A percentile compares a stretch with the other conserved stretches of the same genome.
These are phyloP conservation scores for Drosophila busckii DNA, from an alignment of 1,140 invertebrate species.

Conservation along the genomic window DNA sequence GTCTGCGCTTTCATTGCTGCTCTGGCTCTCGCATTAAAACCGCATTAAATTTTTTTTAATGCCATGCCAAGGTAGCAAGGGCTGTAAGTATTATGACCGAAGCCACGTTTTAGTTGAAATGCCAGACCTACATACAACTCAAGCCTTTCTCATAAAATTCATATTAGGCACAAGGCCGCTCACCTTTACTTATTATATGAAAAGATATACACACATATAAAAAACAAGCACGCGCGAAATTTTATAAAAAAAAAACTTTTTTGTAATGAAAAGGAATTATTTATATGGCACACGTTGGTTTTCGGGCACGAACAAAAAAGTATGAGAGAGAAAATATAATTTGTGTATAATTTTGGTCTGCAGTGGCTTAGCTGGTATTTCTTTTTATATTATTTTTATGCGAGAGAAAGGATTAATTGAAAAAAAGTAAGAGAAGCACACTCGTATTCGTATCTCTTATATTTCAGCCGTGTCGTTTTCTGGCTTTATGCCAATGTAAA, in stretches of 20 bases:
- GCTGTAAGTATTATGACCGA: conserved; percentile 45
- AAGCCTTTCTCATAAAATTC: conserved; percentile 63
- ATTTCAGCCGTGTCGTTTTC: neutral
- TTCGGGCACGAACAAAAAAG: conserved; percentile 18
- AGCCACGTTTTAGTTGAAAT: conserved; percentile 17
- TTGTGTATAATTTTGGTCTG: conserved; percentile 12
- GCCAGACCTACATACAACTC: conserved; percentile 13
- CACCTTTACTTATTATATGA: conserved; percentile 27
- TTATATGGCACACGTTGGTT: conserved; percentile 52
- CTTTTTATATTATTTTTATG: conserved; percentile 7
- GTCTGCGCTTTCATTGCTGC: conserved; percentile 10
- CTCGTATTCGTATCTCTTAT: conserved; percentile 1
- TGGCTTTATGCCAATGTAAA: neutral
- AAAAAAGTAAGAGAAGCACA: conserved; percentile 34
- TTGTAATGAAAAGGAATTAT: conserved; percentile 69
- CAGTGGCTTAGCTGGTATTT: conserved; percentile 18
- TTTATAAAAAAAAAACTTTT: conserved; percentile 39
- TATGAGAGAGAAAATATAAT: conserved; percentile 18
- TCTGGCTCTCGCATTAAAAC: conserved; percentile 34
- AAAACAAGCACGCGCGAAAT: conserved; percentile 41
- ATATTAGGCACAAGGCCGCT: conserved; percentile 68
- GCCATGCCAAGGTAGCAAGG: conserved; percentile 27
- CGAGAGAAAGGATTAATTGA: conserved; percentile 42
- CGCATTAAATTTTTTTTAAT: conserved; percentile 56
- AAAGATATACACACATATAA: conserved; percentile 49